phyloP scores from a whole-genome alignment of 2,797 vertebrate species.

The Saxicola maurus region DNA sequence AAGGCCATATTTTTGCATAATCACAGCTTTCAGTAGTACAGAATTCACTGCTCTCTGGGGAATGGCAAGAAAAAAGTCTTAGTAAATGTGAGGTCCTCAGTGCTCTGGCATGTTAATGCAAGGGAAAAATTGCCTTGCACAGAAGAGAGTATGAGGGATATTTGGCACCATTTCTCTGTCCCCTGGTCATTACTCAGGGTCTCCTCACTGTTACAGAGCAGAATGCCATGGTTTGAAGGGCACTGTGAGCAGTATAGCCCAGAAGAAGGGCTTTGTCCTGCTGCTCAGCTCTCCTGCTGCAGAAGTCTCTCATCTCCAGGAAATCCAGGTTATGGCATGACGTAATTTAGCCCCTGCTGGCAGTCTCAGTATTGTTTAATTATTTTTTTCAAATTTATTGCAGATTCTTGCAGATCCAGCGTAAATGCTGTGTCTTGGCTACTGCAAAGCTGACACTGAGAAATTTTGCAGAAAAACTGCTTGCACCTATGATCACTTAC shows the following conservation, averaged over 20 bases:
- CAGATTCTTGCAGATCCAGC: constrained; percentile 1
- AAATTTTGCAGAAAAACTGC: neutral
- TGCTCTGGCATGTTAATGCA: neutral
- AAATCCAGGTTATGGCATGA: neutral
- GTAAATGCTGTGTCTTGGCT: neutral
- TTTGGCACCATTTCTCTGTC: neutral
- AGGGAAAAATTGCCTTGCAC: neutral
- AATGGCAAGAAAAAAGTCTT: neutral
- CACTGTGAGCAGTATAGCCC: neutral
- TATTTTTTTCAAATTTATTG: constrained; percentile 27
- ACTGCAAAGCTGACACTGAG: neutral
- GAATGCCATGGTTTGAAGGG: neutral
- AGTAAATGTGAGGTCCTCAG: neutral
- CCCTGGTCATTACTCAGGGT: neutral
- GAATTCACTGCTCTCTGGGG: constrained; percentile 2
- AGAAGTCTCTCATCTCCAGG: neutral
- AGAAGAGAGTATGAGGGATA: neutral
- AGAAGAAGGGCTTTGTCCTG: neutral
- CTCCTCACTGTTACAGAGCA: neutral
- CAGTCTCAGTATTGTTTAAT: neutral
- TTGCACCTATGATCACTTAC: neutral
- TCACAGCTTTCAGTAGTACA: constrained; percentile 1
- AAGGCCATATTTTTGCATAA: neutral
- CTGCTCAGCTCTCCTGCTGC: neutral
- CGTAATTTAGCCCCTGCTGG: neutral